Evolutionary conservation across 2,797 vertebrate species (phyloP).

Genomic region (Meriones psammophilus): DNA sequence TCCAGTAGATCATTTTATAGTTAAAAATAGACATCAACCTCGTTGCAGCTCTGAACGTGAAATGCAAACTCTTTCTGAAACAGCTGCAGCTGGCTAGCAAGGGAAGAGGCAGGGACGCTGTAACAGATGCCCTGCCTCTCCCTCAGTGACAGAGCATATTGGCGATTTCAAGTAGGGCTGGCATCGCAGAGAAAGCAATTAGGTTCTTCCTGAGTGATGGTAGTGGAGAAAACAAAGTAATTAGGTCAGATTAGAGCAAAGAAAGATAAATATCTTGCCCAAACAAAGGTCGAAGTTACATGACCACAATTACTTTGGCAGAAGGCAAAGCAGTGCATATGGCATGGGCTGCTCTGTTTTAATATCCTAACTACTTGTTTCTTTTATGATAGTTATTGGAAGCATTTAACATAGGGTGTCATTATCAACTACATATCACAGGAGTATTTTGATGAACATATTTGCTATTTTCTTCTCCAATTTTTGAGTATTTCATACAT

Average conservation of each 20-base stretch:
- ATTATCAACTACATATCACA: not conserved
- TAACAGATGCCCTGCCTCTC: conserved; percentile 68
- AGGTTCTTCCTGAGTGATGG: conserved; percentile 64
- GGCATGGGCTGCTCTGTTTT: not conserved
- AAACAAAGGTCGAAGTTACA: conserved; percentile 38
- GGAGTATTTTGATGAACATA: not conserved
- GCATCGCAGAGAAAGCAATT: conserved; percentile 72
- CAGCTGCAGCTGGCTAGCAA: conserved; percentile 49
- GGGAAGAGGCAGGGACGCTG: conserved; percentile 23
- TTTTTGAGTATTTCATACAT: not conserved
- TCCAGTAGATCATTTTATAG: not conserved
- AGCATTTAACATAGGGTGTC: not conserved
- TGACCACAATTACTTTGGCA: conserved; percentile 62
- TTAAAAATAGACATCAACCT: not conserved
- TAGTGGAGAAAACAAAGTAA: conserved; percentile 65
- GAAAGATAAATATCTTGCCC: conserved; percentile 58
- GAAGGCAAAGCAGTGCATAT: not conserved
- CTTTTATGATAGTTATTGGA: not conserved
- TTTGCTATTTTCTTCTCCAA: not conserved
- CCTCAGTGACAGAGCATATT: conserved; percentile 68
- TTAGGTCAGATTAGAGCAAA: conserved; percentile 74
- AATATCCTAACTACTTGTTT: not conserved
- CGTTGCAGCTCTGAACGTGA: conserved; percentile 7
- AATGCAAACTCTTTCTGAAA: conserved; percentile 65
- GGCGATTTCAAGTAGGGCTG: conserved; percentile 63